Conservation (phyloP, 2,113 vertebrate species). For the Petromus typicus region DNA sequence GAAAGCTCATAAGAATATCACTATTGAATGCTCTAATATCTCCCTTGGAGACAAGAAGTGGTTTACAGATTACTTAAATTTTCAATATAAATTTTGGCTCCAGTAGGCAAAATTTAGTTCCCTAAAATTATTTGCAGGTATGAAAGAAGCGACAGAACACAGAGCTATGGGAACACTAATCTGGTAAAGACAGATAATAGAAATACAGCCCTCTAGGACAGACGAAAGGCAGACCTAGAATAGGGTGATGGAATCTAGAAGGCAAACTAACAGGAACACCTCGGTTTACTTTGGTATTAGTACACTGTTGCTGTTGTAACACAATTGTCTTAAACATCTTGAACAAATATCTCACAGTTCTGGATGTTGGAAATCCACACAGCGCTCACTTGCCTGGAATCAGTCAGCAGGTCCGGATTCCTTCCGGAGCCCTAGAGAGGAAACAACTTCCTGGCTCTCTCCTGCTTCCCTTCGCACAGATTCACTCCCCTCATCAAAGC, state of each 20-base stretch:
- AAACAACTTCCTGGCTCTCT: background rate
- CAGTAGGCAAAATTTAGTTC: background rate
- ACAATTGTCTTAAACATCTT: background rate
- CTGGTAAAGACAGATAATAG: background rate
- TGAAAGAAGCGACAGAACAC: background rate
- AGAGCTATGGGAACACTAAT: background rate
- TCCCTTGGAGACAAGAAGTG: background rate
- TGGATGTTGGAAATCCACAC: background rate
- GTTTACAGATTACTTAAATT: background rate
- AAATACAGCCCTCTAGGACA: background rate
- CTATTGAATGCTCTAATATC: background rate
- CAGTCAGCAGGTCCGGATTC: too few species aligned
- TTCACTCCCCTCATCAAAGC: too few species aligned
- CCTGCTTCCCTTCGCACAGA: background rate
- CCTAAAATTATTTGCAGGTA: background rate
- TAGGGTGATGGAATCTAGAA: background rate
- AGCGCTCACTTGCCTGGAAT: background rate
- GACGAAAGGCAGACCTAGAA: background rate
- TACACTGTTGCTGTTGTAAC: background rate
- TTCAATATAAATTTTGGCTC: background rate
- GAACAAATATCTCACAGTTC: background rate
- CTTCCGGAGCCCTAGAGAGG: background rate
- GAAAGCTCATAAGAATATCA: background rate
- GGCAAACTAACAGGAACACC: background rate
- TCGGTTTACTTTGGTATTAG: background rate